Conservation (phyloP, 2,113 vertebrate genomes). For the Smithornis capensis region DNA sequence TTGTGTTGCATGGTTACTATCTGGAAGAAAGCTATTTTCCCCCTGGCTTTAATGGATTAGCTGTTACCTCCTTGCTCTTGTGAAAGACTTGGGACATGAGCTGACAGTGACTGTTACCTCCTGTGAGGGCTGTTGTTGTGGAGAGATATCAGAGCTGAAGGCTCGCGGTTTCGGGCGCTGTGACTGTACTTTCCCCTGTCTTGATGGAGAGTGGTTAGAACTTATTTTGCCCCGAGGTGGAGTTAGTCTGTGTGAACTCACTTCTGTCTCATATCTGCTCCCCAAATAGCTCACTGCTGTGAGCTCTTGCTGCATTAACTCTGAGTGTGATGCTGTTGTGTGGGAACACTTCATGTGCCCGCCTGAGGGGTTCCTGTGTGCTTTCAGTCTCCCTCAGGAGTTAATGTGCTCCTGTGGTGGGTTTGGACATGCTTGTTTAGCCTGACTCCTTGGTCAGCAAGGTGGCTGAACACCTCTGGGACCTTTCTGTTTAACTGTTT, state of each 20-base stretch:
- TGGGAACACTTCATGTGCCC: neutral
- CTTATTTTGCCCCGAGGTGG: neutral
- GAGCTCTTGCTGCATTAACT: neutral
- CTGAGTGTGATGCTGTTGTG: neutral
- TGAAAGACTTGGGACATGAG: neutral
- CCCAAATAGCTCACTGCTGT: neutral
- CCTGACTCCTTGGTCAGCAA: neutral
- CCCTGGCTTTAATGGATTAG: neutral
- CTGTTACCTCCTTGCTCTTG: neutral
- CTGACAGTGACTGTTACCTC: neutral
- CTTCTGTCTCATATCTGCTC: neutral
- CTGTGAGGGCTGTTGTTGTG: neutral
- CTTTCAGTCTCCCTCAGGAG: neutral
- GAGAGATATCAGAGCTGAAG: neutral
- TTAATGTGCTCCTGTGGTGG: neutral
- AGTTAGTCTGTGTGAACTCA: neutral
- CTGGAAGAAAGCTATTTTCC: neutral
- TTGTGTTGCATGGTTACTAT: neutral
- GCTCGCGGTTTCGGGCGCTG: neutral
- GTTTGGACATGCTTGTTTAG: neutral
- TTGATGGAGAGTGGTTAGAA: neutral
- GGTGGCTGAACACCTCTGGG: neutral
- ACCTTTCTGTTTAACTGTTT: neutral
- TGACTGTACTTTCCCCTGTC: neutral
- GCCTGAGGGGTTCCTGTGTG: neutral